These are phyloP conservation scores for Oscarella lobularis DNA, from an alignment of 37 sponge, comb jelly and placozoan genomes.

Conservation along the genomic window DNA sequence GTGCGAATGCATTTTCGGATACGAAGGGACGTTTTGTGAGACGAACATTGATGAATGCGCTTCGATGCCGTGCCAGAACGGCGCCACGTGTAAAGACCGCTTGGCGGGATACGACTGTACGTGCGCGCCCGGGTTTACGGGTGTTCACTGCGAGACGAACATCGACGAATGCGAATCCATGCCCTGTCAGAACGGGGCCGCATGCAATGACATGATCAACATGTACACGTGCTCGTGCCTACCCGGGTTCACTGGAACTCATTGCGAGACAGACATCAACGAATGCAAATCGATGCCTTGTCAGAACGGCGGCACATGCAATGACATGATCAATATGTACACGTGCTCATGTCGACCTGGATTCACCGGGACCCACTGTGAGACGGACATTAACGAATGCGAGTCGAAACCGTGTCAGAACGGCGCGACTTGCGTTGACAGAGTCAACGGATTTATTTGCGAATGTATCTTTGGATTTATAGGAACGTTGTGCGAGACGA, in stretches of 20 bases:
- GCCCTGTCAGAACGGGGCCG: slow-evolving; percentile 47
- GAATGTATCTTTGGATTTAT: slow-evolving; percentile 24
- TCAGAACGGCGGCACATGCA: not conserved
- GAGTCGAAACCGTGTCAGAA: slow-evolving; percentile 20
- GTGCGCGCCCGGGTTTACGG: slow-evolving; percentile 41
- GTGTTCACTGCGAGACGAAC: slow-evolving; percentile 20
- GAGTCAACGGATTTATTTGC: slow-evolving; percentile 21
- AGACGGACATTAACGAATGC: not conserved
- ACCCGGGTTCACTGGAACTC: slow-evolving; percentile 9
- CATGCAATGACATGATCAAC: slow-evolving; percentile 20
- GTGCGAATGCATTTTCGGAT: not conserved
- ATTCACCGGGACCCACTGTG: not conserved
- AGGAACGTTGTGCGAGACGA: slow-evolving; percentile 21
- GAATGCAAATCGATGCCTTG: slow-evolving; percentile 21
- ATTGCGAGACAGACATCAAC: slow-evolving; percentile 39
- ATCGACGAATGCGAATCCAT: slow-evolving; percentile 44
- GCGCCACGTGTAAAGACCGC: slow-evolving; percentile 36
- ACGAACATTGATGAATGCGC: slow-evolving; percentile 20
- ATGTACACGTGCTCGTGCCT: slow-evolving; percentile 8
- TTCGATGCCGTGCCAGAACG: slow-evolving; percentile 37
- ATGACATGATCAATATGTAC: not conserved
- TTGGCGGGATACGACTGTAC: slow-evolving; percentile 10
- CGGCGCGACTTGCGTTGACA: slow-evolving; percentile 17
- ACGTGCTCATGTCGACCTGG: not conserved
- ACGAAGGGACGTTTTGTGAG: not conserved